These are phyloP conservation scores for Corythaixoides concolor DNA, from an alignment of 2,113 vertebrate genomes.

Conservation along the genomic window DNA sequence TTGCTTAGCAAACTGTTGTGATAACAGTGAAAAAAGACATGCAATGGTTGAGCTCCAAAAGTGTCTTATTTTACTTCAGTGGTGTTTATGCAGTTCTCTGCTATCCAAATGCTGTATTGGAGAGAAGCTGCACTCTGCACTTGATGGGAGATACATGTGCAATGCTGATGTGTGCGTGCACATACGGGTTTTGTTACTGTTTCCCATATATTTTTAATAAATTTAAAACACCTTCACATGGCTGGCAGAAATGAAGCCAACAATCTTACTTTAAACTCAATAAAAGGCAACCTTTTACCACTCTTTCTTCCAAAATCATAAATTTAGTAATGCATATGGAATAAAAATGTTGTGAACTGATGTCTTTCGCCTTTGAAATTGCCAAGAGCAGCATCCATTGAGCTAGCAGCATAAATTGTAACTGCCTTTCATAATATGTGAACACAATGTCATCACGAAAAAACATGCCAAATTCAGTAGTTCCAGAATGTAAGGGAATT, in stretches of 20 bases:
- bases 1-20: background rate
- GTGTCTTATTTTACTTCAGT: background rate
- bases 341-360: background rate
- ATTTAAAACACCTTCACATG: background rate
- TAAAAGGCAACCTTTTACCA: background rate
- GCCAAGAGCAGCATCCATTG: background rate
- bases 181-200: background rate
- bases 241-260: background rate
- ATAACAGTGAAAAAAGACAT: background rate
- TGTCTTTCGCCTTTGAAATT: background rate
- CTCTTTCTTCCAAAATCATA: background rate
- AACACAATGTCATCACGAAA: background rate
- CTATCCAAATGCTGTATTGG: background rate
- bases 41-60: background rate
- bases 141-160: fast-evolving
- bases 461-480: background rate
- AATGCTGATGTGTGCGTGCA: background rate
- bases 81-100: background rate
- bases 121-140: background rate
- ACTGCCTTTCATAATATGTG: background rate
- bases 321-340: background rate
- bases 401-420: background rate
- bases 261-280: background rate
- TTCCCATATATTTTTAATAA: background rate
- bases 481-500: background rate